phyloP scores from a whole-genome alignment of 2,797 vertebrate species.

The Poecilia velifera region DNA sequence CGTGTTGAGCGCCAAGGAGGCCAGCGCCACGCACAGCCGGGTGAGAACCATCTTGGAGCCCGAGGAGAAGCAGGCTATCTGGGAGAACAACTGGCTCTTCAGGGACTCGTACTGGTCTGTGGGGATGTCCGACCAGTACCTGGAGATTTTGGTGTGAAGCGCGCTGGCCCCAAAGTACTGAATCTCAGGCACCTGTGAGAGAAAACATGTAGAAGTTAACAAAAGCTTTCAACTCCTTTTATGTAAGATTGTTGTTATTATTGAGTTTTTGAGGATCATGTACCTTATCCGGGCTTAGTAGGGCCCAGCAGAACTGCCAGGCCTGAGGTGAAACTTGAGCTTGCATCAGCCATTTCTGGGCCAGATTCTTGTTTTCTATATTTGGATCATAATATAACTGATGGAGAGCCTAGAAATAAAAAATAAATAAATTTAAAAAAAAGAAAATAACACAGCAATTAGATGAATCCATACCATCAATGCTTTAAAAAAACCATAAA shows the following conservation, averaged over 20 bases:
- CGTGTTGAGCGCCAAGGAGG: conserved; percentile 96
- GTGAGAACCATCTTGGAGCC: conserved; percentile 98
- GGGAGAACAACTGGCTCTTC: conserved; percentile 96
- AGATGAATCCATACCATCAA: conserved; percentile 8
- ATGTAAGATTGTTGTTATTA: not conserved
- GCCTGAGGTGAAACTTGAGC: conserved; percentile 98
- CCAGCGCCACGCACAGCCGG: conserved; percentile 94
- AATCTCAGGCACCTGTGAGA: conserved; percentile 91
- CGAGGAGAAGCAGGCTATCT: conserved; percentile 94
- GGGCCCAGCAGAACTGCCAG: conserved; percentile 98
- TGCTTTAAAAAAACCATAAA: not conserved
- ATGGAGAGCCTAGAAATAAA: conserved; percentile 88
- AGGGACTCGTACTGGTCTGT: conserved; percentile 95
- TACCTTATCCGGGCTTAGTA: conserved; percentile 94
- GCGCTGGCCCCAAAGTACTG: conserved; percentile 99
- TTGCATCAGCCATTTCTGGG: conserved; percentile 99
- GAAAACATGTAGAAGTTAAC: not conserved
- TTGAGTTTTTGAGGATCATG: not conserved
- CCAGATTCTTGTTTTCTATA: conserved; percentile 99
- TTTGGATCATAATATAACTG: conserved; percentile 99
- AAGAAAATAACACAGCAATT: conserved; percentile 1
- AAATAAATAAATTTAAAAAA: too few species aligned
- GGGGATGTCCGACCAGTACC: conserved; percentile 98
- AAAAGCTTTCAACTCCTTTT: not conserved
- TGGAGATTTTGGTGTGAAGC: conserved; percentile 97